Evolutionary conservation across 2,888 invertebrate genomes (phyloP).

Genomic region (Diaphora mendica): DNA sequence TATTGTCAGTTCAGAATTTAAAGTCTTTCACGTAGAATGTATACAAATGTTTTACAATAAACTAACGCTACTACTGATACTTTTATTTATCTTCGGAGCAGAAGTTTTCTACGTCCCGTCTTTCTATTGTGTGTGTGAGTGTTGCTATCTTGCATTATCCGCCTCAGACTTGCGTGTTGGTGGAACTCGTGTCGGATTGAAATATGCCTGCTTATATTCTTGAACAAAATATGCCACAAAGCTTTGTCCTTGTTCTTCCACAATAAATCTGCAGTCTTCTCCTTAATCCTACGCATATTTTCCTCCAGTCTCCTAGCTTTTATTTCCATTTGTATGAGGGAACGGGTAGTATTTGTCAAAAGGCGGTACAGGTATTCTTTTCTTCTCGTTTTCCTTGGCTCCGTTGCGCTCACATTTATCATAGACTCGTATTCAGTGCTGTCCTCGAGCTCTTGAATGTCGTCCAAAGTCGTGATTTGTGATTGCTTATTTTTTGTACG

Average conservation of each 20-base stretch:
- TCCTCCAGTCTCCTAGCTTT: constrained; percentile 85
- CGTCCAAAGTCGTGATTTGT: constrained; percentile 55
- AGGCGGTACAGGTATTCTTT: constrained; percentile 85
- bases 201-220: constrained; percentile 84
- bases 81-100: constrained; percentile 59
- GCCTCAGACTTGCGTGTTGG: constrained; percentile 78
- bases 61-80: constrained; percentile 48
- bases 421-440: constrained; percentile 69
- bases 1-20: constrained; percentile 70
- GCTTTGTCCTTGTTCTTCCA: constrained; percentile 86
- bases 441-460: constrained; percentile 61
- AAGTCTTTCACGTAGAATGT: constrained; percentile 56
- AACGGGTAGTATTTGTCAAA: constrained; percentile 85
- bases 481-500: constrained; percentile 67
- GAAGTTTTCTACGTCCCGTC: constrained; percentile 67
- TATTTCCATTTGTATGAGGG: constrained; percentile 87
- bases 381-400: constrained; percentile 75
- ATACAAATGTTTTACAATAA: constrained; percentile 52
- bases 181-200: constrained; percentile 84
- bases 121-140: constrained; percentile 64
- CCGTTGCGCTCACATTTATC: constrained; percentile 74
- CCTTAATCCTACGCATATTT: constrained; percentile 86
- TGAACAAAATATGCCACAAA: constrained; percentile 84
- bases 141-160: constrained; percentile 80
- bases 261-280: constrained; percentile 85